A percentile compares a stretch with the other conserved stretches of the same genome.
phyloP scores from a whole-genome alignment of 2,888 invertebrate genomes.

The Camptogramma bilineatum region DNA sequence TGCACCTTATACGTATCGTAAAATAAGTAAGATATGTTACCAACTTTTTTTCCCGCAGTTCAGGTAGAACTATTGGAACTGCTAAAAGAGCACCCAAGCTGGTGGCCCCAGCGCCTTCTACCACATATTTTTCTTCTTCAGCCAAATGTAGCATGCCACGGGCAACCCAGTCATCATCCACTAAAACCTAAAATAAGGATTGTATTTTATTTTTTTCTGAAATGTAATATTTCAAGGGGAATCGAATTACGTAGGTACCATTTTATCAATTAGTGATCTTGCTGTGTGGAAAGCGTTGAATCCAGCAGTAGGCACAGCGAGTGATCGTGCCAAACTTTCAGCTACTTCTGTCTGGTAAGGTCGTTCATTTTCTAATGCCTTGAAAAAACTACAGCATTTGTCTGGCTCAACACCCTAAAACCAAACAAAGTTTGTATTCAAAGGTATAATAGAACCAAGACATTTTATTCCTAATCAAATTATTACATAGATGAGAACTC shows the following conservation, averaged over 20 bases:
- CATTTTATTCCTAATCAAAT: background rate
- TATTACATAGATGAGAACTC: constrained; percentile 91
- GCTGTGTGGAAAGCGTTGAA: constrained; percentile 65
- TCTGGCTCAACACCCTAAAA: constrained; percentile 61
- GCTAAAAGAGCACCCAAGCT: constrained; percentile 92
- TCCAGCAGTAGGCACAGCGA: constrained; percentile 59
- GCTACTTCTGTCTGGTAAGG: constrained; percentile 51
- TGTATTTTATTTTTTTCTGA: background rate
- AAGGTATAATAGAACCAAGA: background rate
- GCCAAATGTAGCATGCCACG: constrained; percentile 89
- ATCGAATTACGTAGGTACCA: constrained; percentile 47
- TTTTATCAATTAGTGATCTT: constrained; percentile 59
- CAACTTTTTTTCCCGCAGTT: constrained; percentile 60
- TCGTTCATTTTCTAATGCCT: constrained; percentile 60
- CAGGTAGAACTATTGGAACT: constrained; percentile 64
- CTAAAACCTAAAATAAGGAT: constrained; percentile 80
- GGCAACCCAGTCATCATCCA: constrained; percentile 91
- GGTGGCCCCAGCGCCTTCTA: constrained; percentile 94
- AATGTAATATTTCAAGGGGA: background rate
- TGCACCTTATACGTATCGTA: no score
- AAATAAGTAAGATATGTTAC: background rate
- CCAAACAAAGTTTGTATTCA: background rate
- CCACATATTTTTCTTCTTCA: constrained; percentile 92
- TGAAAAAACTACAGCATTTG: constrained; percentile 60
- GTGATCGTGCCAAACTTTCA: constrained; percentile 49